These are phyloP conservation scores for Helicolenus hilgendorfi DNA, from an alignment of 2,797 vertebrate genomes.

Conservation along the genomic window DNA sequence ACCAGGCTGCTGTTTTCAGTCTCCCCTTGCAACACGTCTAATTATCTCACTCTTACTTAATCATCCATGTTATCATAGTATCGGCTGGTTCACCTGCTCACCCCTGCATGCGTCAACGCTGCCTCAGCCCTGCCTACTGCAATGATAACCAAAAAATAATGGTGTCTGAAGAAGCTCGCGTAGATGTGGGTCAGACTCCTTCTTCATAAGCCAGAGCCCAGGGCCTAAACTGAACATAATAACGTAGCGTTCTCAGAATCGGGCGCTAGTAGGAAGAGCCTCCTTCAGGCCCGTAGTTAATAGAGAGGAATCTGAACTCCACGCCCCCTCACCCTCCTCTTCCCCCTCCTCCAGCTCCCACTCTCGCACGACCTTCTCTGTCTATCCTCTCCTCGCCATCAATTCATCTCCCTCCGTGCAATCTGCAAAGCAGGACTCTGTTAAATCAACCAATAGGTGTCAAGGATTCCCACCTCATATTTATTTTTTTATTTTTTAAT, in stretches of 20 bases:
- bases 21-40: background rate
- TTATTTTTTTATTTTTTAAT: slow-evolving; percentile 62
- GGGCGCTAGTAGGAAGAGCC: slow-evolving; percentile 54
- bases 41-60: slow-evolving; percentile 39
- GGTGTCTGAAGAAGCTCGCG: slow-evolving; percentile 61
- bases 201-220: slow-evolving; percentile 71
- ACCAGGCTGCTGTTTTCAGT: background rate
- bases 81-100: slow-evolving; percentile 17
- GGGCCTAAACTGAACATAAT: slow-evolving; percentile 69
- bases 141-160: slow-evolving; percentile 59
- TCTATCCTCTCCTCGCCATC: slow-evolving; percentile 74
- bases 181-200: slow-evolving; percentile 77
- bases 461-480: slow-evolving; percentile 73
- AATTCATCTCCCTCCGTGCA: slow-evolving; percentile 83
- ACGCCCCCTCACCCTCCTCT: background rate
- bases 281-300: slow-evolving; percentile 73
- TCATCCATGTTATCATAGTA: slow-evolving; percentile 15
- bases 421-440: slow-evolving; percentile 71
- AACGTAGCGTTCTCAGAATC: slow-evolving; percentile 58
- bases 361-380: slow-evolving; percentile 84
- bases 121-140: background rate
- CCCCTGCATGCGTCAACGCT: background rate
- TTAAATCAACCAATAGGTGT: slow-evolving; percentile 79
- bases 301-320: slow-evolving; percentile 63
- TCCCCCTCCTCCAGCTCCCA: background rate